These are phyloP conservation scores for Laterallus jamaicensis DNA, from an alignment of 2,113 vertebrate genomes.

Conservation along the genomic window DNA sequence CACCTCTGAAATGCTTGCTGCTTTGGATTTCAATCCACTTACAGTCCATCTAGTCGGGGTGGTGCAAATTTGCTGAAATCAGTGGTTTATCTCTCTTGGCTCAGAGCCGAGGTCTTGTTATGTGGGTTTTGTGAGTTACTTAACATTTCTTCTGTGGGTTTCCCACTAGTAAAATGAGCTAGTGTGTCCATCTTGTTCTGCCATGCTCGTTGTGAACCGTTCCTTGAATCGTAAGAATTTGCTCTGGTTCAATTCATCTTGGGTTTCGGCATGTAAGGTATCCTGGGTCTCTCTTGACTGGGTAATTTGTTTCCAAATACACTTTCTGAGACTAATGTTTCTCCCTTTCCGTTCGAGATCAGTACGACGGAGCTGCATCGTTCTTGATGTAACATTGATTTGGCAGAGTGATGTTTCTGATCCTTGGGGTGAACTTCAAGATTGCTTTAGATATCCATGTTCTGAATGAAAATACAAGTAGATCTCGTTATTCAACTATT, in stretches of 20 bases:
- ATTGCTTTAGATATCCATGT: neutral
- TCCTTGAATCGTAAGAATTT: neutral
- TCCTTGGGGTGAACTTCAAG: neutral
- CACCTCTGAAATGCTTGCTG: neutral
- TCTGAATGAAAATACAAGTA: neutral
- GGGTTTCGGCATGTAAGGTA: neutral
- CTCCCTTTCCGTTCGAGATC: neutral
- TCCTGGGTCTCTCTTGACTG: neutral
- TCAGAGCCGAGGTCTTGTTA: neutral
- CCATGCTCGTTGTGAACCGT: neutral
- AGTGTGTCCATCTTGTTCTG: rapidly evolving
- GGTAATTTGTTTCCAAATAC: neutral
- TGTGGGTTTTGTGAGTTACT: neutral
- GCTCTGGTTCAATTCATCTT: neutral
- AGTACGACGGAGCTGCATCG: neutral
- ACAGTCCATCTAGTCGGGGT: neutral
- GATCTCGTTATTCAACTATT: neutral
- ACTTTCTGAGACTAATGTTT: neutral
- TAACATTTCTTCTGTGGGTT: neutral
- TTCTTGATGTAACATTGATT: neutral
- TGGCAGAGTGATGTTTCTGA: neutral
- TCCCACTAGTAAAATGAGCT: neutral
- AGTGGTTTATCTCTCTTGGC: neutral
- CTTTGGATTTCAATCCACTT: neutral
- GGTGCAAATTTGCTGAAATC: neutral